These are phyloP conservation scores for Aquatica leii DNA, from an alignment of 2,888 invertebrate species.

Conservation along the genomic window DNA sequence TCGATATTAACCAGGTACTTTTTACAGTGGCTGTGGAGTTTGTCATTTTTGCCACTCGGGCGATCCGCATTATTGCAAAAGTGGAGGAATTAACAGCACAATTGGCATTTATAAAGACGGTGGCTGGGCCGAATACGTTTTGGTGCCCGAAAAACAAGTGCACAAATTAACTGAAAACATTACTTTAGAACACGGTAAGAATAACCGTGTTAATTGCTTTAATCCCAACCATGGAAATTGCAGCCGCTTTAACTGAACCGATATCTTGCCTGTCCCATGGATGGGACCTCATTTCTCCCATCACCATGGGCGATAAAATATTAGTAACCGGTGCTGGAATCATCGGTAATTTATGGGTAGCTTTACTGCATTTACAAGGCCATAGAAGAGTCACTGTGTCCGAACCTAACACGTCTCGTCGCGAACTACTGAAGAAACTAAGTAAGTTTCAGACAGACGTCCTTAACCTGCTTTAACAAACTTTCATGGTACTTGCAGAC, in stretches of 20 bases:
- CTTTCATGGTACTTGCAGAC: too few relatives aligned
- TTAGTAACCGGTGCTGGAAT: slow-evolving; percentile 76
- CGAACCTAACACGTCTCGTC: slow-evolving; percentile 67
- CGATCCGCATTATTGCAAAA: slow-evolving; percentile 70
- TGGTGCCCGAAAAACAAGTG: slow-evolving; percentile 69
- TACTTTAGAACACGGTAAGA: slow-evolving; percentile 66
- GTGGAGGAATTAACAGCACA: slow-evolving; percentile 69
- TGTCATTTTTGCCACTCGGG: slow-evolving; percentile 71
- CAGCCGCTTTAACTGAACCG: slow-evolving; percentile 74
- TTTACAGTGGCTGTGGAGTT: slow-evolving; percentile 67
- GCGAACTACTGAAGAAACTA: slow-evolving; percentile 63
- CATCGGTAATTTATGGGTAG: slow-evolving; percentile 76
- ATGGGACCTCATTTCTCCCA: slow-evolving; percentile 69
- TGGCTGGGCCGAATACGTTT: slow-evolving; percentile 74
- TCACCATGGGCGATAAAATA: slow-evolving; percentile 69
- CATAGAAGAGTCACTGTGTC: slow-evolving; percentile 74
- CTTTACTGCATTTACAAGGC: slow-evolving; percentile 72
- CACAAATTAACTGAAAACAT: slow-evolving; percentile 66
- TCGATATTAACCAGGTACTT: too few relatives aligned
- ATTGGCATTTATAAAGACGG: slow-evolving; percentile 73
- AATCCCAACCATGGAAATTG: too few relatives aligned
- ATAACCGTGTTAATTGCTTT: not conserved
- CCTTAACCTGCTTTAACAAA: too few relatives aligned
- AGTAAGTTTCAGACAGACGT: slow-evolving; percentile 62
- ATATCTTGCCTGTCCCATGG: slow-evolving; percentile 76